Base-by-base conservation (phyloP, 2,888 invertebrate genomes). In the Aporophyla lueneburgensis region DNA sequence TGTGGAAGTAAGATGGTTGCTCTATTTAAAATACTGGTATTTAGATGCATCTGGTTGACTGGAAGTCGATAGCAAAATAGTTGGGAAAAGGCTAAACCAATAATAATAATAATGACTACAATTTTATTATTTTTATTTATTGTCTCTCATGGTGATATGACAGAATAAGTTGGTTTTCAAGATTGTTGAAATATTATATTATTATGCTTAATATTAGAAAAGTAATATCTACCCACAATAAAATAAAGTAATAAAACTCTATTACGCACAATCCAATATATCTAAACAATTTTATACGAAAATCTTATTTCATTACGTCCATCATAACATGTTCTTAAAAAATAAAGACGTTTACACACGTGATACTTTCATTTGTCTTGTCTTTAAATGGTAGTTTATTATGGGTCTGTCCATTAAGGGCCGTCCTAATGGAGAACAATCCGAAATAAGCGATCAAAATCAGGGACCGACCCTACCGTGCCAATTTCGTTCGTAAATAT, bases 401-500 rank as follows among this genome's bases (percentile, higher is more conserved):
- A 56, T 33, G 65, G 67, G 68, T 51, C 24, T 51, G 54, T 77
- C 81, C 76, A 80, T 84, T 84, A 78, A 54, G 40, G 61, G 0
- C 40, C 63, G 43, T 19, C 46, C 86, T 88, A 88, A 90, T 89
- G 83, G 81, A 68, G n/a, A 67, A 69, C 81, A 74, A 86, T 87
- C 81, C 84, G 73, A 80, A 82, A 85, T 89, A 89, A 90, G 88
- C 87, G 87, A 74, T 74, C 82, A 78, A 89, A 91, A 92, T 90
- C 91, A 89, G 87, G 87, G 81, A 62, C 84, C 70, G 74, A 71
- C 69, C 86, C 82, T 74, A 83, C 70, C 49, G 65, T 69, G 80
- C 54, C 66, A 81, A 78, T 71, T 83, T 68, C 65, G 24, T 71
- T 66, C 68, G 71, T 86, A 82, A 88, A 87, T 89, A 87, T 84